Percentiles rank a stretch among this genome's conserved stretches.
Evolutionary conservation across 2,113 vertebrate species (phyloP).

Genomic region (Gila orcuttii): DNA sequence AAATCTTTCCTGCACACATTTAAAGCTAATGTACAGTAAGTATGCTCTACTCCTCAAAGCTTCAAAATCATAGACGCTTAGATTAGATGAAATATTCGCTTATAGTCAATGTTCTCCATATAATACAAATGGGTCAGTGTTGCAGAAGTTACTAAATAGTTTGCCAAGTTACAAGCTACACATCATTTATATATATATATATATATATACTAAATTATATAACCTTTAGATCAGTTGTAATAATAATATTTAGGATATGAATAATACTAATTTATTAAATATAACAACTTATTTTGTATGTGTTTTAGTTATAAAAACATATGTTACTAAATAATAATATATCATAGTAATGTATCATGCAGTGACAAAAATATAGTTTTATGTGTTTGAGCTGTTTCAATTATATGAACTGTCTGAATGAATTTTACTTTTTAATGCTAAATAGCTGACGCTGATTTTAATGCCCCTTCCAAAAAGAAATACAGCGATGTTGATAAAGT

Average conservation of each 20-base stretch:
- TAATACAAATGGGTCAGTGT: too few relatives aligned
- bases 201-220: too few relatives aligned
- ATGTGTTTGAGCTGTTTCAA: not conserved
- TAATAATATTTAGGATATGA: too few relatives aligned
- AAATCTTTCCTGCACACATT: not conserved
- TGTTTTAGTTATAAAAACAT: too few relatives aligned
- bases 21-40: conserved; percentile 2
- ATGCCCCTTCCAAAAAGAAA: not conserved
- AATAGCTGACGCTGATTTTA: too few relatives aligned
- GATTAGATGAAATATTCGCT: not conserved
- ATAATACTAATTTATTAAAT: too few relatives aligned
- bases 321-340: not conserved
- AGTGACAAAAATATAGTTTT: too few relatives aligned
- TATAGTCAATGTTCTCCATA: too few relatives aligned
- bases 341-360: too few relatives aligned
- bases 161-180: not conserved
- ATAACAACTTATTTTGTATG: too few relatives aligned
- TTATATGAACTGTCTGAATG: not conserved
- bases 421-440: not conserved
- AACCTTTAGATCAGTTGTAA: too few relatives aligned
- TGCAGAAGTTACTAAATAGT: not conserved
- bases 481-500: not conserved
- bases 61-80: not conserved
- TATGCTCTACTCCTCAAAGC: not conserved
- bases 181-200: too few relatives aligned